A percentile compares a stretch with the other conserved stretches of the same genome.
These are phyloP conservation scores for Sinopyrophorus schimmeli DNA, from an alignment of 2,888 invertebrate genomes.

Conservation along the genomic window DNA sequence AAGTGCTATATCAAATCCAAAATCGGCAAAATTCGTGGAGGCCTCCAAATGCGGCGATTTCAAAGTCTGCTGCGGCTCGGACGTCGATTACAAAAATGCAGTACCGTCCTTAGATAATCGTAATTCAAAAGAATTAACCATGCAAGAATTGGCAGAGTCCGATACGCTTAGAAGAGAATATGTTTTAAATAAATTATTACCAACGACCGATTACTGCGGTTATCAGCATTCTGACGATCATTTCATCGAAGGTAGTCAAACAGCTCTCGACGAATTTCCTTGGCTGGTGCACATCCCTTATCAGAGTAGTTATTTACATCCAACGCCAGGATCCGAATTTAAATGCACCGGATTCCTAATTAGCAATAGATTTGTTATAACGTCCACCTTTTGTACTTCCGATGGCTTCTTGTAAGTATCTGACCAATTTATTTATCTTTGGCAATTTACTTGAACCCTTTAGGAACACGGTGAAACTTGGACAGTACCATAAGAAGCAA, in stretches of 20 bases:
- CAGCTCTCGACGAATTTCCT: slow-evolving; percentile 9
- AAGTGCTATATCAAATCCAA: background rate
- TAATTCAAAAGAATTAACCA: background rate
- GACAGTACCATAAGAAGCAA: slow-evolving; percentile 1
- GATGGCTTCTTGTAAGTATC: background rate
- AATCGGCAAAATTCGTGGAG: background rate
- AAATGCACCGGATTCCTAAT: slow-evolving; percentile 7
- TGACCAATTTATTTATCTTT: slow-evolving; percentile 4
- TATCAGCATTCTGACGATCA: slow-evolving; percentile 6
- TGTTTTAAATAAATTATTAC: slow-evolving; percentile 3
- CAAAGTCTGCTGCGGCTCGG: background rate
- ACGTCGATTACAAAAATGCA: too few species aligned
- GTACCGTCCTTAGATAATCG: too few species aligned
- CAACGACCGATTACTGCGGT: slow-evolving; percentile 1
- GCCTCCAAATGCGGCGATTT: slow-evolving; percentile 1
- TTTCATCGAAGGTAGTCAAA: background rate
- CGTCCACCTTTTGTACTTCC: background rate
- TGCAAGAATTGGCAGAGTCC: background rate
- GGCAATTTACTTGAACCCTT: background rate
- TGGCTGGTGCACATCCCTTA: slow-evolving; percentile 1
- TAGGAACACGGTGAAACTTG: slow-evolving; percentile 2
- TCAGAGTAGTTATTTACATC: background rate
- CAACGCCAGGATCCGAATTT: background rate
- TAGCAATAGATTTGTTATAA: background rate
- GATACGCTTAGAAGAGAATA: background rate